phyloP scores from a whole-genome alignment of 2,797 vertebrate species.

The Acestrorhynchus altus region DNA sequence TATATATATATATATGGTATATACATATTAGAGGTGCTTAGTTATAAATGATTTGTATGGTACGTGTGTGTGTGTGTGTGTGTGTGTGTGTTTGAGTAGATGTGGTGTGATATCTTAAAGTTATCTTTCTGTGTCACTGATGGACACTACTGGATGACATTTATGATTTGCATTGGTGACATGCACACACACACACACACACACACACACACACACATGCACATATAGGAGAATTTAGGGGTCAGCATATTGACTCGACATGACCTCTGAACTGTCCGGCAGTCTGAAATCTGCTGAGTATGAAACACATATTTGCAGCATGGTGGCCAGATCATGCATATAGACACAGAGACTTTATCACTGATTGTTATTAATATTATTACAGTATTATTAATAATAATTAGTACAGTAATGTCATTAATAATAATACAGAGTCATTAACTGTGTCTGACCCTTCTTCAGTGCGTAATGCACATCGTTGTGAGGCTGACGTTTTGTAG shows the following conservation, averaged over 20 bases:
- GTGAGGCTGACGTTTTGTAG: no score
- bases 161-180: conserved; percentile 18
- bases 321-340: neutral
- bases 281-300: conserved; percentile 11
- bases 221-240: conserved; percentile 18
- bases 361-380: no score
- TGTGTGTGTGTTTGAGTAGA: conserved; percentile 50
- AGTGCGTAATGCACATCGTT: no score
- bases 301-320: neutral
- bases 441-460: no score
- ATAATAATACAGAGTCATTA: no score
- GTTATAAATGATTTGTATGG: no score
- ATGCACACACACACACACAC: conserved; percentile 18
- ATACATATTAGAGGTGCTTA: neutral
- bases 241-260: conserved; percentile 23
- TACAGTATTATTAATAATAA: no score
- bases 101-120: conserved; percentile 60
- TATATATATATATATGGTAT: neutral
- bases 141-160: conserved; percentile 39
- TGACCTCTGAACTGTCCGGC: conserved; percentile 44
- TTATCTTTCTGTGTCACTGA: conserved; percentile 25
- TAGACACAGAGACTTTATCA: neutral
- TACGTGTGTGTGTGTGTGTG: no score
- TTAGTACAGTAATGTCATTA: no score
- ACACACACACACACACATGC: no score